Percentiles rank a stretch among this genome's conserved stretches.
Conservation (phyloP, 2,113 vertebrate genomes). For the Cheirogaleus medius region DNA sequence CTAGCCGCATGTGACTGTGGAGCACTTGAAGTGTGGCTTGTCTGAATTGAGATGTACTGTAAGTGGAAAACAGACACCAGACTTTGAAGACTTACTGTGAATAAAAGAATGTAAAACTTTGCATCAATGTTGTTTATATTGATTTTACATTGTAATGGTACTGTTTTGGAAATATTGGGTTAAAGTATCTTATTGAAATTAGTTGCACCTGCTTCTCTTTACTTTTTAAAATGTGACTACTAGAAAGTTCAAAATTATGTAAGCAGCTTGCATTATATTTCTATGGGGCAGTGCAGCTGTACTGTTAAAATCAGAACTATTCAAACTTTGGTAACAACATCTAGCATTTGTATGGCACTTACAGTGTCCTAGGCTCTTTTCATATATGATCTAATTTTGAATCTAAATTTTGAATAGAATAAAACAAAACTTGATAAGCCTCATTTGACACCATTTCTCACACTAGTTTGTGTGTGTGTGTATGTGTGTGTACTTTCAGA, state of each 20-base stretch:
- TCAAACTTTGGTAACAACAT: neutral
- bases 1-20: neutral
- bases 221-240: neutral
- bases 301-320: neutral
- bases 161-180: neutral
- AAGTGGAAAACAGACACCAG: neutral
- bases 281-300: neutral
- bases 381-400: neutral
- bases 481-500: neutral
- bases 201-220: neutral
- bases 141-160: neutral
- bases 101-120: neutral
- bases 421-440: neutral
- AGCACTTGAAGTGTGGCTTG: neutral
- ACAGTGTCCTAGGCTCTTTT: neutral
- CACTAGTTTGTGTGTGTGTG: neutral
- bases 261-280: neutral
- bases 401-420: constrained; percentile 32
- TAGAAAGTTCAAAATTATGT: neutral
- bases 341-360: neutral
- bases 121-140: neutral
- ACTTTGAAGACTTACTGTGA: neutral
- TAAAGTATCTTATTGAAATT: constrained; percentile 26
- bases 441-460: neutral
- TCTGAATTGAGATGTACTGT: neutral